Evolutionary conservation across 1,140 invertebrate species (phyloP), one percentile per base, ranked within the genome.

Genomic region (Sesamia nonagrioides): DNA sequence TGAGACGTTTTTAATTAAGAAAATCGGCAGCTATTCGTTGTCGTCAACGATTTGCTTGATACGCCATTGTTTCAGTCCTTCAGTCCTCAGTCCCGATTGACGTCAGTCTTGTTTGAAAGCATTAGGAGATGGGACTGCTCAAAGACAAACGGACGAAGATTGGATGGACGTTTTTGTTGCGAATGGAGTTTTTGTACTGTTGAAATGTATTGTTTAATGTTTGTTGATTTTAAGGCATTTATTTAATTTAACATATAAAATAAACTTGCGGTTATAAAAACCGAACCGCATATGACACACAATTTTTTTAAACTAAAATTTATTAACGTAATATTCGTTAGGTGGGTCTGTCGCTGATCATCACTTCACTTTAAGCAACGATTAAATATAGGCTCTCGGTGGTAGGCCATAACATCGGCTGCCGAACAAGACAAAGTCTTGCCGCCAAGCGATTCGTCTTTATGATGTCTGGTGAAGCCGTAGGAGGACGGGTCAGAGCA

Each of bases 1-100:
- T 85, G 82, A 77, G 86, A 88, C 85, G 88, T 90, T 91, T 92
- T 92, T 92, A 92, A 92, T 92, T 91, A 92, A 91, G 63, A 88
- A 90, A 91, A 90, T 92, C 89, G 89, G 78, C 63, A 77, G 82
- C 73, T 56, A 77, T 74, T 61, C 82, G 63, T 48, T 2, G 42
- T 6, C 37, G 85, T 87, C 89, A 84, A 86, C 89, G 88, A 87
- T 86, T 86, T 84, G 76, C 83, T 84, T 81, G 84, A 73, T 45
- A 11, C 75, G 27, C 42, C 72, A 84, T 87, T 87, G 82, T 87
- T 77, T 82, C 84, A 85, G 85, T 86, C 21, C 17, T 58, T 33
- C 56, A 42, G 60, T 40, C 74, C 78, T n/a, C n/a, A 37, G 7
- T 3, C 7, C 37, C 63, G 66, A 81, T 83, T 81, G 84, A 66